Evolutionary conservation across 1,140 invertebrate genomes (phyloP).

Genomic region (Odontomachus brunneus): DNA sequence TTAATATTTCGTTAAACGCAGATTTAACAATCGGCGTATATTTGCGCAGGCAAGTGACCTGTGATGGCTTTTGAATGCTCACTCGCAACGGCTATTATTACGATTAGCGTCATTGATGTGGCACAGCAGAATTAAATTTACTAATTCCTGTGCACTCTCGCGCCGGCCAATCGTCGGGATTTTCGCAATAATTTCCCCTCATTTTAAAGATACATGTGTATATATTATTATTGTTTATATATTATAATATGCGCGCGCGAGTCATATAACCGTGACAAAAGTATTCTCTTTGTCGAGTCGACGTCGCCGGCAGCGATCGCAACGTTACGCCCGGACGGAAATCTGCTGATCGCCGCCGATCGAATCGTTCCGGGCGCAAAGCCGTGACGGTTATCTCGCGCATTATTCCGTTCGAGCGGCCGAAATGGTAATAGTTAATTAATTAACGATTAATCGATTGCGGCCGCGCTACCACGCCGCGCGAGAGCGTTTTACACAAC

Average conservation of each 20-base stretch:
- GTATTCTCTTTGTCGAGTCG: conserved; percentile 9
- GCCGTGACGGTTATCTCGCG: conserved; percentile 38
- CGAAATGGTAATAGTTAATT: conserved; percentile 52
- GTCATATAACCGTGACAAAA: not conserved
- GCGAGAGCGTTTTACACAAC: conserved; percentile 26
- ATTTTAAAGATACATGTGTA: not conserved
- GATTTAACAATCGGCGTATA: not conserved
- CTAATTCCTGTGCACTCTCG: not conserved
- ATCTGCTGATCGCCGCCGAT: not conserved
- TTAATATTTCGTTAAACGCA: conserved; percentile 38
- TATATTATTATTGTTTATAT: not conserved
- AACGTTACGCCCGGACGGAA: conserved; percentile 1
- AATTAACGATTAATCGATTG: conserved; percentile 55
- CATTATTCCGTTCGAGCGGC: conserved; percentile 14
- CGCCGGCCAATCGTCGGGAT: not conserved
- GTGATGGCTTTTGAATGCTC: not conserved
- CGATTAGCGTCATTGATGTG: conserved; percentile 1
- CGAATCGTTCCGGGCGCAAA: conserved; percentile 35
- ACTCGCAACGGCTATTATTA: conserved; percentile 32
- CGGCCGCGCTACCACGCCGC: conserved; percentile 13
- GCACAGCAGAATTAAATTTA: conserved; percentile 21
- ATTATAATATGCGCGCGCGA: not conserved
- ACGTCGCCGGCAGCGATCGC: not conserved
- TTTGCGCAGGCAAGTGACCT: conserved; percentile 5
- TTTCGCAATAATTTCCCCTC: not conserved